phyloP scores from a whole-genome alignment of 2,888 invertebrate genomes.

The Allophyes oxyacanthae region DNA sequence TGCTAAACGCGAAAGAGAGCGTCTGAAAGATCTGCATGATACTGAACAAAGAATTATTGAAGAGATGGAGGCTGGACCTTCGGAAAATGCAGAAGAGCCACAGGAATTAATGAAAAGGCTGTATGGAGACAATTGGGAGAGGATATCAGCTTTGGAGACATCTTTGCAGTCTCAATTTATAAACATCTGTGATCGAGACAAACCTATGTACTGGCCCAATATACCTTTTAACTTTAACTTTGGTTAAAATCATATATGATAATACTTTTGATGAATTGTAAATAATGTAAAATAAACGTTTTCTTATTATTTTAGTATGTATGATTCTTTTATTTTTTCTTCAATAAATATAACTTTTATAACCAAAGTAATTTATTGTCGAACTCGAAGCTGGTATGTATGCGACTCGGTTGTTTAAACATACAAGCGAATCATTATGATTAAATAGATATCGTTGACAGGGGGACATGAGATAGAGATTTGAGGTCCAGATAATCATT shows the following conservation, averaged over 20 bases:
- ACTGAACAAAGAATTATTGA: conserved; percentile 48
- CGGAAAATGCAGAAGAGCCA: conserved; percentile 61
- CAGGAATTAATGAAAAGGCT: conserved; percentile 83
- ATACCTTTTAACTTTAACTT: conserved; percentile 90
- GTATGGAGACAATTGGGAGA: conserved; percentile 91
- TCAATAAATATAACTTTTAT: no score
- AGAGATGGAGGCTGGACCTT: conserved; percentile 59
- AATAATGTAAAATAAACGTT: no score
- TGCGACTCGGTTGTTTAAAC: no score
- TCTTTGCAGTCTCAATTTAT: conserved; percentile 91
- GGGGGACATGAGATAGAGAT: no score
- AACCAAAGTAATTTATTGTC: no score
- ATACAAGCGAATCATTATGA: no score
- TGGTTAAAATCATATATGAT: conserved; percentile 48
- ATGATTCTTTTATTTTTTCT: no score
- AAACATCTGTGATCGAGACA: conserved; percentile 88
- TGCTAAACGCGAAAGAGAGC: conserved; percentile 70
- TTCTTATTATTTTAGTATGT: no score
- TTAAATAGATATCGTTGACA: no score
- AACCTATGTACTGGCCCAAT: conserved; percentile 92
- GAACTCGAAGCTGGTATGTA: no score
- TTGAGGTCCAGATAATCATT: no score
- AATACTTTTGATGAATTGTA: neutral
- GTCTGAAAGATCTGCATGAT: conserved; percentile 60
- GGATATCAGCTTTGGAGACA: conserved; percentile 93